These are phyloP conservation scores for Trachurus trachurus DNA, from an alignment of 2,797 vertebrate species.

Conservation along the genomic window DNA sequence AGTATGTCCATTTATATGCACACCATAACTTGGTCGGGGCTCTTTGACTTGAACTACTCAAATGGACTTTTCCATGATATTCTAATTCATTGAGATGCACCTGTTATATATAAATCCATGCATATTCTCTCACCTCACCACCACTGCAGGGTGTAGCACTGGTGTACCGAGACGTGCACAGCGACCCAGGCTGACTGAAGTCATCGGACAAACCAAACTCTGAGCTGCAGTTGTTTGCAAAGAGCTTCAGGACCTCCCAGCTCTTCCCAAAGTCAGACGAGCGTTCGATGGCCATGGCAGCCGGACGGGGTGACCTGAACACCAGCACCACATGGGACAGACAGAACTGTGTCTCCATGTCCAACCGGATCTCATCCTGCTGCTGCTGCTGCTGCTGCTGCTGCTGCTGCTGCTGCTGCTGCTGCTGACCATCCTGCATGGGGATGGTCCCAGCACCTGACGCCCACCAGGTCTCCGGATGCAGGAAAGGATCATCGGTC, in stretches of 20 bases:
- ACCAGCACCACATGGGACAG: slow-evolving; percentile 90
- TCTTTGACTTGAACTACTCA: too few species aligned
- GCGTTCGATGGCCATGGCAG: slow-evolving; percentile 90
- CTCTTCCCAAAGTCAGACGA: slow-evolving; percentile 89
- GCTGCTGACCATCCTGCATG: too few species aligned
- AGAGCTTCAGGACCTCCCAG: slow-evolving; percentile 91
- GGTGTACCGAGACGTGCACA: slow-evolving; percentile 92
- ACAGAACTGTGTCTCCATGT: slow-evolving; percentile 90
- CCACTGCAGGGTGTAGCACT: slow-evolving; percentile 86
- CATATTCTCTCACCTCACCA: slow-evolving; percentile 87
- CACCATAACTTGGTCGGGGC: too few species aligned
- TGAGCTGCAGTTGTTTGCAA: slow-evolving; percentile 89
- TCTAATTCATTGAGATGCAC: too few species aligned
- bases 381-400: background rate
- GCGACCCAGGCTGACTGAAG: slow-evolving; percentile 80
- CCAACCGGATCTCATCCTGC: slow-evolving; percentile 88
- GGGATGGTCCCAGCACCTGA: slow-evolving; percentile 76
- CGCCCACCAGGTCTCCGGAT: slow-evolving; percentile 91
- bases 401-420: slow-evolving; percentile 44
- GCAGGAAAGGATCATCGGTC: slow-evolving; percentile 89
- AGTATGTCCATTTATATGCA: too few species aligned
- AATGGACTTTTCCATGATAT: too few species aligned
- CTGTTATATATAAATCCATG: background rate
- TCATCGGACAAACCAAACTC: slow-evolving; percentile 90
- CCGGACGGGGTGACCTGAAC: slow-evolving; percentile 91